Evolutionary conservation across 2,888 invertebrate genomes (phyloP).

Genomic region (Autographa gamma): DNA sequence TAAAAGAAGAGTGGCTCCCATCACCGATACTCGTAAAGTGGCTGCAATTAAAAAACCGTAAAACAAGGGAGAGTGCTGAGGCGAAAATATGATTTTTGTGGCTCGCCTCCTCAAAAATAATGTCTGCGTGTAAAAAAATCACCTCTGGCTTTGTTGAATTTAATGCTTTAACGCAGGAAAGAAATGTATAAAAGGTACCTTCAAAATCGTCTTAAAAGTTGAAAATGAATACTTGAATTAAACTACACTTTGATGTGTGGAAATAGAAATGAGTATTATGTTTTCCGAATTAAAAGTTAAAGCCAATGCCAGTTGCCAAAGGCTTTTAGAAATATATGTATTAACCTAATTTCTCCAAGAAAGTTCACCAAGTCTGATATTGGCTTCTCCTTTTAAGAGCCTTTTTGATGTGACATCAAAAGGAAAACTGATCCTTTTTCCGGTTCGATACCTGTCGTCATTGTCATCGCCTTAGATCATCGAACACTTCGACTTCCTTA

Average conservation of each 20-base stretch:
- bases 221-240: slow-evolving; percentile 1
- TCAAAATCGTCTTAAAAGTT: slow-evolving; percentile 21
- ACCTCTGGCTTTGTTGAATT: slow-evolving; percentile 42
- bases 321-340: slow-evolving; percentile 25
- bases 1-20: slow-evolving; percentile 80
- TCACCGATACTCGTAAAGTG: slow-evolving; percentile 82
- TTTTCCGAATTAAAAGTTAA: background rate
- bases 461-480: slow-evolving; percentile 75
- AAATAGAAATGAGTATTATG: background rate
- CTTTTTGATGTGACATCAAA: slow-evolving; percentile 84
- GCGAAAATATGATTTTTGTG: slow-evolving; percentile 82
- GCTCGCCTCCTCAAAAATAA: slow-evolving; percentile 66
- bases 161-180: slow-evolving; percentile 33
- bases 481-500: slow-evolving; percentile 74
- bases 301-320: background rate
- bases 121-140: slow-evolving; percentile 61
- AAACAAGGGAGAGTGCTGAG: slow-evolving; percentile 78
- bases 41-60: slow-evolving; percentile 84
- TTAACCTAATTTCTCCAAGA: slow-evolving; percentile 63
- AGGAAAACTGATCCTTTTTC: slow-evolving; percentile 85
- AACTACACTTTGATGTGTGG: background rate
- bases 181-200: slow-evolving; percentile 33
- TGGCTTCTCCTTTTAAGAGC: slow-evolving; percentile 62
- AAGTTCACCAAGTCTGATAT: slow-evolving; percentile 64
- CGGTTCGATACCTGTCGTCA: slow-evolving; percentile 81